Evolutionary conservation across 2,113 vertebrate species (phyloP).

Genomic region (Albula glossodonta): DNA sequence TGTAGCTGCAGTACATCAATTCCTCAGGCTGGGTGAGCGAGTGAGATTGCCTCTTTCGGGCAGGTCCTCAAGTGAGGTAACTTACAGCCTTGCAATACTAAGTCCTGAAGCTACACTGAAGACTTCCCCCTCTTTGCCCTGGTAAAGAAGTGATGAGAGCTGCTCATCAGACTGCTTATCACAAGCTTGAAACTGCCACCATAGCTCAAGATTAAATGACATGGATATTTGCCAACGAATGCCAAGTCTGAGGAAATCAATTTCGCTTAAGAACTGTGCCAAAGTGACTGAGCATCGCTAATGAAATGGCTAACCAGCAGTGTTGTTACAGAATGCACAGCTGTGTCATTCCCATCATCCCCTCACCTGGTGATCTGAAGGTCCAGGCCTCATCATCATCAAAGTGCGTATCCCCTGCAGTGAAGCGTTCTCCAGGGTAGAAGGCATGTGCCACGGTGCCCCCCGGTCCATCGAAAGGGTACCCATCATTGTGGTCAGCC

Average conservation of each 20-base stretch:
- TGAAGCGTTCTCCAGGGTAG: conserved; percentile 85
- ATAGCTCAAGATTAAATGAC: too few species aligned
- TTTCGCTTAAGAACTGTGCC: neutral
- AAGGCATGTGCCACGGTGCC: conserved; percentile 94
- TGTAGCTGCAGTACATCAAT: neutral
- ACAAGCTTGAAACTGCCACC: too few species aligned
- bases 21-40: too few species aligned
- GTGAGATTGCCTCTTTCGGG: too few species aligned
- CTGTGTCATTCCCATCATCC: neutral
- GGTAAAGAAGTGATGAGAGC: too few species aligned
- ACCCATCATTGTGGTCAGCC: conserved; percentile 86
- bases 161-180: too few species aligned
- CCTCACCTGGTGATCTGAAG: conserved; percentile 87
- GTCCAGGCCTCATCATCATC: conserved; percentile 95
- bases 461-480: conserved; percentile 92
- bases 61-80: too few species aligned
- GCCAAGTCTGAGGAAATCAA: too few species aligned
- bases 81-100: too few species aligned
- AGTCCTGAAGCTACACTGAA: too few species aligned
- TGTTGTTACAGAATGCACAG: neutral
- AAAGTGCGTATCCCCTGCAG: conserved; percentile 90
- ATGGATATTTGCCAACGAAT: too few species aligned
- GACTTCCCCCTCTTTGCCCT: too few species aligned
- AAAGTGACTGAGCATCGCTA: neutral
- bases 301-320: neutral